Evolutionary conservation across 2,797 vertebrate genomes (phyloP), one percentile per base, ranked within the genome.

Genomic region (Ceryle rudis): DNA sequence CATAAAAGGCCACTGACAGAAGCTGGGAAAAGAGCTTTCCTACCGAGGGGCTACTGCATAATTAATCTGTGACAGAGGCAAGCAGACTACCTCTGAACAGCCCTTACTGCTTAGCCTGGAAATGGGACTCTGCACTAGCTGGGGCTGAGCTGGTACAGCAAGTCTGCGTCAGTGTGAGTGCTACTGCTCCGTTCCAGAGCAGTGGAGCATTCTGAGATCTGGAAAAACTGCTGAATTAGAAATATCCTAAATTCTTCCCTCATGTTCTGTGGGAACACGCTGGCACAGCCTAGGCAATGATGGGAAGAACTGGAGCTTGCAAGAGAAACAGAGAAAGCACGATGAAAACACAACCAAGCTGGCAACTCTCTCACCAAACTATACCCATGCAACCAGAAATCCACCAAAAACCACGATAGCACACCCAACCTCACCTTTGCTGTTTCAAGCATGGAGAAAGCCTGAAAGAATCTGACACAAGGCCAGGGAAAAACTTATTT

Each of bases 1-100:
- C 73, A 60, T 69, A 70, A 39, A 47, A 66, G 42, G 54, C 29
- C 1, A 9, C 35, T 70, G 70, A 83, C 44, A 84, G 82, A 78
- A 88, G 58, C 62, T 87, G 88, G 89, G 69, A 44, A 78, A 81
- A 91, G 35, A 62, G 79, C 81, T 72, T 81, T 91, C 79, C 81
- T 90, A 9, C 84, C 74, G 72, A 88, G 42, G 14, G 49, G 46
- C 83, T 87, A 39, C 54, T 86, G 67, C 54, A 75, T 79, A 88
- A 88, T 75, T 81, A 33, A 91, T 72, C 73, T 73, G 55, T 62
- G 54, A 41, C 18, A 42, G 21, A 85, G 69, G 75, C 62, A 86
- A 61, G 79, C 46, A 78, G 52, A 52, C 44, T 26, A 15, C 6
- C 61, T 42, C 74, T 54, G 54, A 78, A 52, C 42, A 83, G 58